phyloP scores from a whole-genome alignment of 2,797 vertebrate genomes.

The Xenentodon cancila region DNA sequence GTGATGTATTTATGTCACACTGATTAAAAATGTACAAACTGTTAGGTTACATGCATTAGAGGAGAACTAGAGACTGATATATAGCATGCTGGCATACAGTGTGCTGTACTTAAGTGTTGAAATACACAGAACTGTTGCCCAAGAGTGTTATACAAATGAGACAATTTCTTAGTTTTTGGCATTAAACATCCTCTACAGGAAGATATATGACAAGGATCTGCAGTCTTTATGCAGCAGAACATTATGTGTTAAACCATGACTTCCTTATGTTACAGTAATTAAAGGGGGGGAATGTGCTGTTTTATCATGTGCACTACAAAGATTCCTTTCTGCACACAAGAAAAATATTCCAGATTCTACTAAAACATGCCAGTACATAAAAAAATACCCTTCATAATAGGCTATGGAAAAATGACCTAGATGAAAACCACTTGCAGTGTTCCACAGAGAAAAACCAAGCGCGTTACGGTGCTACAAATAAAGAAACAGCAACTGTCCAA shows the following conservation, averaged over 20 bases:
- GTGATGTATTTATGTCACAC: slow-evolving; percentile 66
- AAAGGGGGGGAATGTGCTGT: slow-evolving; percentile 24
- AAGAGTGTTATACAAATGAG: slow-evolving; percentile 48
- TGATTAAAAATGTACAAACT: slow-evolving; percentile 74
- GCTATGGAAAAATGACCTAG: slow-evolving; percentile 10
- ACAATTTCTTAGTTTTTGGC: slow-evolving; percentile 47
- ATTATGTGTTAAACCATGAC: slow-evolving; percentile 41
- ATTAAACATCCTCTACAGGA: slow-evolving; percentile 30
- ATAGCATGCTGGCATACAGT: slow-evolving; percentile 55
- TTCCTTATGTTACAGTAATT: slow-evolving; percentile 43
- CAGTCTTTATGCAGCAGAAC: slow-evolving; percentile 33
- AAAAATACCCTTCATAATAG: slow-evolving; percentile 15
- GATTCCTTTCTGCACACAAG: slow-evolving; percentile 7
- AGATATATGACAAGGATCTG: slow-evolving; percentile 35
- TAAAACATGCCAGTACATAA: slow-evolving; percentile 9
- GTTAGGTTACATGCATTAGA: slow-evolving; percentile 62
- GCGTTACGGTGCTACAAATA: slow-evolving; percentile 7
- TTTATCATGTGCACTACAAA: slow-evolving; percentile 24
- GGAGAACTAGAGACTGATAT: slow-evolving; percentile 65
- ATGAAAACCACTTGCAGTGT: slow-evolving; percentile 20
- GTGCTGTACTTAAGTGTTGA: slow-evolving; percentile 49
- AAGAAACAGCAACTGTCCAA: slow-evolving; percentile 6
- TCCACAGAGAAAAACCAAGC: slow-evolving; percentile 12
- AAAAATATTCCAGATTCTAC: slow-evolving; percentile 4
- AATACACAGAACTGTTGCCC: slow-evolving; percentile 56